Evolutionary conservation across 1,140 invertebrate genomes (phyloP), one percentile per base, ranked within the genome.

Genomic region (Charaxes varanes): DNA sequence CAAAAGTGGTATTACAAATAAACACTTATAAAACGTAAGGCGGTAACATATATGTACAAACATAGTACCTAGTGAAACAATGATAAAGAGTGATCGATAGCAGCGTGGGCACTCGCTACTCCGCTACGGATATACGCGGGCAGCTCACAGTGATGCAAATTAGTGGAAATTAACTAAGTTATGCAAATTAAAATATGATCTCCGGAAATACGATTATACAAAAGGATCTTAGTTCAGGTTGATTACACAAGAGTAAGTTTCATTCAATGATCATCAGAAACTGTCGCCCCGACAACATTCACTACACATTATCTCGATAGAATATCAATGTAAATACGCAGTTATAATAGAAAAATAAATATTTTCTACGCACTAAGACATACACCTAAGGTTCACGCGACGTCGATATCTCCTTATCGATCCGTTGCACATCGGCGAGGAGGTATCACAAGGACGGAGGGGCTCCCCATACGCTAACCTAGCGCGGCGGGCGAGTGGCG

Each of bases 1-100:
- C 80, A 85, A 85, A 85, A 78, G 84, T 85, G 84, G 84, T 85
- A 85, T 85, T 85, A 85, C 84, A 85, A 85, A 84, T 80, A 81
- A 79, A 83, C 77, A 74, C 72, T 81, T 85, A 81, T 72, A 79
- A 72, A 81, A 79, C 63, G 67, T 76, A 81, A 77, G 68, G 70
- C 74, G 74, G 70, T 79, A 81, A 78, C 77, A 77, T 79, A 73
- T 65, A 74, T 81, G 66, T 79, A 82, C 73, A 78, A 66, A 74
- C 69, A 77, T 70, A 70, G 60, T 70, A 78, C 67, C 71, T 68
- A 66, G 67, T 73, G 77, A 79, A 68, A 78, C 70, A 73, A 81
- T 79, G 78, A 82, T 74, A 79, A 78, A 77, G 74, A 72, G 77
- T 53, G 62, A 62, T 66, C 63, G 64, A 61, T 57, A 71, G 63